These are phyloP conservation scores for Nasonia giraulti DNA, from an alignment of 1,140 invertebrate genomes.

Conservation along the genomic window DNA sequence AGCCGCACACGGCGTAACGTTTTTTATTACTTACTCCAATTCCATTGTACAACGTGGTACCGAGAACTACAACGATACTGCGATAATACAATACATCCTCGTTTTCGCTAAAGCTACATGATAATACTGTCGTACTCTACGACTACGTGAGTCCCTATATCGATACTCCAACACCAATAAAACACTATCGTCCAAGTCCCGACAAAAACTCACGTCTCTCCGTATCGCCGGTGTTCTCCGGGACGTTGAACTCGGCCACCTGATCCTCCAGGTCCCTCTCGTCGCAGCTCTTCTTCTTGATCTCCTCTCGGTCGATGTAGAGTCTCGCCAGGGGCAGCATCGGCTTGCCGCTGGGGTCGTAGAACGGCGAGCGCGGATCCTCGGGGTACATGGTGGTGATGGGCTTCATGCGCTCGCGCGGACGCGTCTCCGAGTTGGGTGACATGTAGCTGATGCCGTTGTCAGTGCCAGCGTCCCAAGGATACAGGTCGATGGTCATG, in stretches of 20 bases:
- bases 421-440: constrained; percentile 88
- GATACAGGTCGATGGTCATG: constrained; percentile 89
- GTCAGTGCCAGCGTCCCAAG: constrained; percentile 96
- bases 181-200: neutral
- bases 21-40: neutral
- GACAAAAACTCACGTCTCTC: constrained; percentile 79
- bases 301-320: constrained; percentile 82
- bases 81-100: neutral
- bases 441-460: constrained; percentile 95
- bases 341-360: constrained; percentile 82
- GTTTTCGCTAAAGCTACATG: too few relatives aligned
- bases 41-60: neutral
- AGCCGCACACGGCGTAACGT: neutral
- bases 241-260: constrained; percentile 76
- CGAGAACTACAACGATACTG: neutral
- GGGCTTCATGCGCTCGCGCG: constrained; percentile 89
- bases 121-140: too few relatives aligned
- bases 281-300: constrained; percentile 83
- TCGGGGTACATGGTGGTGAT: constrained; percentile 85
- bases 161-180: neutral
- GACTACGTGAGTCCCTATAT: too few relatives aligned
- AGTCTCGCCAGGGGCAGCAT: constrained; percentile 89
- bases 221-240: constrained; percentile 84
- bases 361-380: constrained; percentile 93
- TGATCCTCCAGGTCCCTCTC: constrained; percentile 78